Evolutionary conservation across 2,797 vertebrate species (phyloP).

Genomic region (Cyprinella venusta): DNA sequence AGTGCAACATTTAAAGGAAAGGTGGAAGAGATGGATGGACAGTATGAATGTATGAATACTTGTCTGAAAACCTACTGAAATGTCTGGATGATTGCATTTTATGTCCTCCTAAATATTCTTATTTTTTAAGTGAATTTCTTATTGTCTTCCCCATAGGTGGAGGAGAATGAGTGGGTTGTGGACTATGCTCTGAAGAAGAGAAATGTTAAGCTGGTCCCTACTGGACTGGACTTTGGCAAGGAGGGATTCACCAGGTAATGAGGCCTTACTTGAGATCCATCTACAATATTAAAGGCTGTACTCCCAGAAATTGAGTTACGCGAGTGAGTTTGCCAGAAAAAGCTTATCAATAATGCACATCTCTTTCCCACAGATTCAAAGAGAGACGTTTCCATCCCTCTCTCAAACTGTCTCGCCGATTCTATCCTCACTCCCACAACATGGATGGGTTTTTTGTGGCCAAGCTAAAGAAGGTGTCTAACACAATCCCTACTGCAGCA

Average conservation of each 20-base stretch:
- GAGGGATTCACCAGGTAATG: slow-evolving; percentile 93
- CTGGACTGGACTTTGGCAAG: slow-evolving; percentile 94
- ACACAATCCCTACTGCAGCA: slow-evolving; percentile 79
- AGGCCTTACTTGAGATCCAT: not conserved
- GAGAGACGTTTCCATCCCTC: slow-evolving; percentile 92
- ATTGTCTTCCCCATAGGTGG: slow-evolving; percentile 79
- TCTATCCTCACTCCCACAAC: slow-evolving; percentile 97
- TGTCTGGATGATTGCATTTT: not conserved
- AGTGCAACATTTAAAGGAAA: not conserved
- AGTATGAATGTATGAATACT: not conserved
- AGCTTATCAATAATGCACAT: not conserved
- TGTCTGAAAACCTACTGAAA: not conserved
- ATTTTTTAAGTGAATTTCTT: not conserved
- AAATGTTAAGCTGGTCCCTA: slow-evolving; percentile 92
- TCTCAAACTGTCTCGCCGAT: slow-evolving; percentile 83
- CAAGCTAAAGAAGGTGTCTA: slow-evolving; percentile 96
- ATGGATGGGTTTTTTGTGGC: slow-evolving; percentile 99
- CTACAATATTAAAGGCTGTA: not conserved
- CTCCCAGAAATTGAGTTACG: not conserved
- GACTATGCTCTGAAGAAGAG: slow-evolving; percentile 97
- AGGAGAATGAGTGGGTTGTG: slow-evolving; percentile 98
- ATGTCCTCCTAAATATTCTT: not conserved
- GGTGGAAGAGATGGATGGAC: not conserved
- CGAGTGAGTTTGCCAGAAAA: not conserved
- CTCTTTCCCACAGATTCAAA: slow-evolving; percentile 81